These are phyloP conservation scores for Leucopternis melanops DNA, from an alignment of 2,113 vertebrate genomes.

Conservation along the genomic window DNA sequence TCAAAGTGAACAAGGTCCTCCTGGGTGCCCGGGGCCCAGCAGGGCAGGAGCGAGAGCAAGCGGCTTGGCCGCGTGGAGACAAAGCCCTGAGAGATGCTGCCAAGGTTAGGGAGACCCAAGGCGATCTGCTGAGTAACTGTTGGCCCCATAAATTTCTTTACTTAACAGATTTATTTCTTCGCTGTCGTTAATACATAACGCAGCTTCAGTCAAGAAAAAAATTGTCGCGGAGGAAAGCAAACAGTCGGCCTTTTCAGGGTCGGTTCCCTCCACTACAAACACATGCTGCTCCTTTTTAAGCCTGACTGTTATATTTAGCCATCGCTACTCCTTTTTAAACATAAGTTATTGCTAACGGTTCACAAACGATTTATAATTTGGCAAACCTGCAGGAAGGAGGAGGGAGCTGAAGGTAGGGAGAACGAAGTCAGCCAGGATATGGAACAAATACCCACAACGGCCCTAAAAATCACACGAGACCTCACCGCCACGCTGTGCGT, in stretches of 20 bases:
- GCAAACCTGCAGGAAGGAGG: not conserved
- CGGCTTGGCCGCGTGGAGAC: not conserved
- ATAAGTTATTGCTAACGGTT: not conserved
- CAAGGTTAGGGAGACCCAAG: conserved; percentile 8
- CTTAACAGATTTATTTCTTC: not conserved
- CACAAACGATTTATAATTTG: not conserved
- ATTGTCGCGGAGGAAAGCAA: not conserved
- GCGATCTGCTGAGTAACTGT: not conserved
- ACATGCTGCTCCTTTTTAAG: not conserved
- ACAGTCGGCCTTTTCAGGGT: not conserved
- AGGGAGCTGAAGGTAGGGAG: not conserved
- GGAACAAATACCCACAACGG: rapidly evolving
- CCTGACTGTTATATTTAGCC: not conserved
- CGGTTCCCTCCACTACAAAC: not conserved
- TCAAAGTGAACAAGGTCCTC: not conserved
- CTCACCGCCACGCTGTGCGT: rapidly evolving
- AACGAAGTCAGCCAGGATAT: not conserved
- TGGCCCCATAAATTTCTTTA: not conserved
- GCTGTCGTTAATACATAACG: not conserved
- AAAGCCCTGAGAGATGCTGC: not conserved
- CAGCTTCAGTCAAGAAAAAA: not conserved
- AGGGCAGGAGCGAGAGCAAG: not conserved
- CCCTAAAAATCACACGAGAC: not conserved
- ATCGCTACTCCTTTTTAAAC: not conserved
- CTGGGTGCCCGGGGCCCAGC: not conserved